A percentile compares a stretch with the other conserved stretches of the same genome.
Conservation (phyloP, 2,888 invertebrate species). For the Campoplex nolae region DNA sequence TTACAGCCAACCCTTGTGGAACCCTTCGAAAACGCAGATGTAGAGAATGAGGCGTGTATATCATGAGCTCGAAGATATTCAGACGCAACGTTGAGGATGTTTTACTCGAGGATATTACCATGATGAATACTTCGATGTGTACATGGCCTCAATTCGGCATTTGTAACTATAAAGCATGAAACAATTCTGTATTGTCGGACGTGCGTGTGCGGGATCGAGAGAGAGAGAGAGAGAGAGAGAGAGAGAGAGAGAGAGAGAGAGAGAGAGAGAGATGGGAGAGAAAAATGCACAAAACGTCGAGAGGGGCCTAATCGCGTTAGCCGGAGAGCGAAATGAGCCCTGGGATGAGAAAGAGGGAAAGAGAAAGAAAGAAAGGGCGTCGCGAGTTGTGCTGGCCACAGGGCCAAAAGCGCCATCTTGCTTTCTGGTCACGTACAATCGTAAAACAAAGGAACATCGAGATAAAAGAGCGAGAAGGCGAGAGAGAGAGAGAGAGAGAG, state of each 20-base stretch:
- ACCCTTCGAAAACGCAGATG: neutral
- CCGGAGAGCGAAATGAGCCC: slow-evolving; percentile 36
- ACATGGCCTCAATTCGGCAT: slow-evolving; percentile 37
- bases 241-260: slow-evolving; percentile 12
- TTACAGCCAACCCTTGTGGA: neutral
- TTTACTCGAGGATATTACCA: slow-evolving; percentile 33
- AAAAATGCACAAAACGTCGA: slow-evolving; percentile 52
- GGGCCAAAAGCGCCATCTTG: slow-evolving; percentile 78
- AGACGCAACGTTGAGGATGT: neutral
- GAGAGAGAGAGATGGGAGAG: slow-evolving; percentile 12
- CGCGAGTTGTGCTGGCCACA: slow-evolving; percentile 50
- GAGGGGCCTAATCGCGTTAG: slow-evolving; percentile 80
- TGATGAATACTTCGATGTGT: slow-evolving; percentile 45
- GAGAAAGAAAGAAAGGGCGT: slow-evolving; percentile 19
- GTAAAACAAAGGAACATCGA: slow-evolving; percentile 84
- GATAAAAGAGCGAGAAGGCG: slow-evolving; percentile 67
- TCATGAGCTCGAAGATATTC: neutral
- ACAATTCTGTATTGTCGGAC: slow-evolving; percentile 59
- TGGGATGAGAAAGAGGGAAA: slow-evolving; percentile 16
- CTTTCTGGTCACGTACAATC: slow-evolving; percentile 84
- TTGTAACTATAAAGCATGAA: slow-evolving; percentile 49
- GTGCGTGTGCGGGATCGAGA: slow-evolving; percentile 50
- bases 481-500: slow-evolving; percentile 18
- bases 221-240: too few species aligned
- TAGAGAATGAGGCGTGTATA: neutral